phyloP scores from a whole-genome alignment of 2,113 vertebrate species.

The Motacilla tschutschensis region DNA sequence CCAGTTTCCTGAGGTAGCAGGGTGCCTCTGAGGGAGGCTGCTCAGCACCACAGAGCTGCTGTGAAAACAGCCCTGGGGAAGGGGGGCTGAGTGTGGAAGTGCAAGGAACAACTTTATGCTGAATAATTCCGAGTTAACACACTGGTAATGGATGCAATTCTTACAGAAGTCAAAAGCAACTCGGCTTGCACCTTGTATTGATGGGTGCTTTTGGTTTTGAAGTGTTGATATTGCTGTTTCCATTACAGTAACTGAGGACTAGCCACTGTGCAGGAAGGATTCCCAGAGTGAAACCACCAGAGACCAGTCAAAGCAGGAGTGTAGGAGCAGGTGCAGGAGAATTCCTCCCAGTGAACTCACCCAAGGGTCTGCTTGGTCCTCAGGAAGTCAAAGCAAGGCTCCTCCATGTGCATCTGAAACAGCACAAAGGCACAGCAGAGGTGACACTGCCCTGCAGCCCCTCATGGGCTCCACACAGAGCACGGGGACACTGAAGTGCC shows the following conservation, averaged over 20 bases:
- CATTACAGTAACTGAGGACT: not conserved
- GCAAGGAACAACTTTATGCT: not conserved
- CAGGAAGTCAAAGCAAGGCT: constrained; percentile 95
- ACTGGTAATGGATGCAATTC: not conserved
- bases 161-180: not conserved
- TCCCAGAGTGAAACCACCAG: not conserved
- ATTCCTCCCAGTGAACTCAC: constrained; percentile 65
- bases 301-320: not conserved
- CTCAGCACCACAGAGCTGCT: not conserved
- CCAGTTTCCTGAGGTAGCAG: not conserved
- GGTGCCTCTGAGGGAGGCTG: not conserved
- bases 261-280: not conserved
- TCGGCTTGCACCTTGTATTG: not conserved
- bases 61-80: not conserved
- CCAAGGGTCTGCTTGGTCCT: constrained; percentile 95
- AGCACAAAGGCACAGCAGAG: not conserved
- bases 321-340: not conserved
- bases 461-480: accelerated
- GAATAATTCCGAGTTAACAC: not conserved
- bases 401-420: constrained; percentile 97
- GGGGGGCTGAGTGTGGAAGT: accelerated
- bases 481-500: accelerated
- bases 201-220: not conserved
- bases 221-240: not conserved
- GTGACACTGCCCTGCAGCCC: not conserved